Evolutionary conservation across 1,140 invertebrate genomes (phyloP).

Genomic region (Sycophaga agraensis): DNA sequence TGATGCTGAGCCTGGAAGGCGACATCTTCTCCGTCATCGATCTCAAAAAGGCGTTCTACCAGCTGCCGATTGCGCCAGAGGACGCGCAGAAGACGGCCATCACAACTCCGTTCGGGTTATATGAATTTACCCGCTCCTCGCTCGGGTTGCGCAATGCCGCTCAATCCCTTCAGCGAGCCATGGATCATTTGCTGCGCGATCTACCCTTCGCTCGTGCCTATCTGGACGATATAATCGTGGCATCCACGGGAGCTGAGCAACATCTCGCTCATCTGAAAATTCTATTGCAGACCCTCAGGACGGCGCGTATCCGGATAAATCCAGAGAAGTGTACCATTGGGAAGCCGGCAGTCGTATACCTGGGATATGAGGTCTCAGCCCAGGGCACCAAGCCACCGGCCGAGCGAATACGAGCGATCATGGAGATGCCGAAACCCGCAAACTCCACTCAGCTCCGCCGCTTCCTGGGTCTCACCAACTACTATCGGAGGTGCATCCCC

Average conservation of each 20-base stretch:
- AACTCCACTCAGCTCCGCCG: not conserved
- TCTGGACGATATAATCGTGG: not conserved
- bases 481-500: not conserved
- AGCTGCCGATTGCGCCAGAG: conserved; percentile 39
- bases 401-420: not conserved
- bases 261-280: not conserved
- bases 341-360: no score
- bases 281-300: not conserved
- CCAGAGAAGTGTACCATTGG: no score
- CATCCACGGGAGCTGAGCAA: not conserved
- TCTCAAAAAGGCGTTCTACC: conserved; percentile 56
- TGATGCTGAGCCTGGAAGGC: conserved; percentile 39
- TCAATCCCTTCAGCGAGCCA: not conserved
- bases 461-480: not conserved
- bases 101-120: not conserved
- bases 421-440: not conserved
- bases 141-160: conserved; percentile 29
- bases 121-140: conserved; percentile 30
- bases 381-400: not conserved
- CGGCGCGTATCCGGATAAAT: no score
- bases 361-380: not conserved
- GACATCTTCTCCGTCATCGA: conserved; percentile 56
- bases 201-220: not conserved
- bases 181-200: not conserved
- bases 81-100: conserved; percentile 48